These are phyloP conservation scores for Aphidoletes aphidimyza DNA, from an alignment of 2,888 invertebrate species.

Conservation along the genomic window DNA sequence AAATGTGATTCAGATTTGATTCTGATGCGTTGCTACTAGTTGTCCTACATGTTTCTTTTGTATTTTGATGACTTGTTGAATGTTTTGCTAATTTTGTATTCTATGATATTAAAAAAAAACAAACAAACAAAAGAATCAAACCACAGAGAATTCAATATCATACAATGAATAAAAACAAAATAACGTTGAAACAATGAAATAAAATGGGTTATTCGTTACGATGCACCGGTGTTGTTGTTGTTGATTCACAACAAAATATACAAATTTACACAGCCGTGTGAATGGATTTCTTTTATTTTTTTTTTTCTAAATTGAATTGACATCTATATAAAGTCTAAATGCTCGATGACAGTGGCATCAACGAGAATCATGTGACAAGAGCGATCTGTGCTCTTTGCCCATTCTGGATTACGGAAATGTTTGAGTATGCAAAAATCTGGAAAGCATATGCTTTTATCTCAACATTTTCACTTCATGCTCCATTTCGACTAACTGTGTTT, in stretches of 20 bases:
- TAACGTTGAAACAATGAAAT: not conserved
- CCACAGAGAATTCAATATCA: conserved; percentile 25
- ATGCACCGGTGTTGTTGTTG: not conserved
- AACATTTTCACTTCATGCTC: conserved; percentile 52
- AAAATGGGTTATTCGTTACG: conserved; percentile 41
- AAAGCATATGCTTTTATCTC: not conserved
- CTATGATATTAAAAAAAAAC: conserved; percentile 1
- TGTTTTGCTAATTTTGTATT: conserved; percentile 4
- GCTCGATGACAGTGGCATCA: conserved; percentile 31
- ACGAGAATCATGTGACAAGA: conserved; percentile 27
- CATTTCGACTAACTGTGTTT: conserved; percentile 31
- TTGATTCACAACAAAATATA: not conserved
- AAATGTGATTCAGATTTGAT: not conserved
- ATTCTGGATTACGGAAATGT: conserved; percentile 42
- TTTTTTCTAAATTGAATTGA: no score
- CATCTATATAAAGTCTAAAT: not conserved
- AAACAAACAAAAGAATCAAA: no score
- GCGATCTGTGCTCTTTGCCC: not conserved
- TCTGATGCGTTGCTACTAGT: not conserved
- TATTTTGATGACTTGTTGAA: not conserved
- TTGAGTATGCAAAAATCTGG: not conserved
- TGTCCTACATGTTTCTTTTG: not conserved
- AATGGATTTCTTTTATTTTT: no score
- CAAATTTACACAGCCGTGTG: no score
- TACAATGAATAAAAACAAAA: not conserved